Evolutionary conservation across 2,113 vertebrate species (phyloP), one percentile per base, ranked within the genome.

Genomic region (Syngnathus floridae): DNA sequence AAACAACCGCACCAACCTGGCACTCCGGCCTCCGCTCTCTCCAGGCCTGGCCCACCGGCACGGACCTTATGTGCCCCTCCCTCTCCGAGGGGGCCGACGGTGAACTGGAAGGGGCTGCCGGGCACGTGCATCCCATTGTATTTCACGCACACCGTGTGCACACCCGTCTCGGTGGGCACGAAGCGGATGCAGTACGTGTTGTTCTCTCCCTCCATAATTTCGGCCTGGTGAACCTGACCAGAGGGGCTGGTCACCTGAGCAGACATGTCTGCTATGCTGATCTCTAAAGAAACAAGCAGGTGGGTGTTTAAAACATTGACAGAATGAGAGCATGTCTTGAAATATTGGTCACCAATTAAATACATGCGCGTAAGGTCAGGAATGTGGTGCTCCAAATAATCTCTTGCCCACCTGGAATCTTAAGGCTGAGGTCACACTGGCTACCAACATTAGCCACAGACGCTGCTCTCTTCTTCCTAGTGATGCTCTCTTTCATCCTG

Each of bases 31-130:
- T 95, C 94, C 0, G 93, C 94, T 63, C 93, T 90, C 84, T 96
- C 94, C 61, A 96, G 79, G 35, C 94, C 94, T 0, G 94, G 93
- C 10, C 94, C 94, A 52, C 93, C 94, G 1, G 94, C 94, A 1
- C 93, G 91, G 9, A 96, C 94, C 76, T 96, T 96, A 59, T 96
- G 94, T 22, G 94, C 88, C 0, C 94, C 94, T 0, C 94, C 94
- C 78, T 95, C 94, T 17, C 94, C 94, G 22, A 95, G 86, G 17
- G 94, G 94, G 0, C 94, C 94, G 4, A 96, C 94, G 0, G 94
- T 96, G 46, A 96, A 96, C 84, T 96, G 94, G 92, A 96, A 96
- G 1, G 94, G 94, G 67, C 94, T 95, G 21, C 94, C 94, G 0
- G 93, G 94, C n/a, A 96, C 94, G 0, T 96, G 94, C 69, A 91